Evolutionary conservation across 2,888 invertebrate species (phyloP).

Genomic region (Steinernema hermaphroditum): DNA sequence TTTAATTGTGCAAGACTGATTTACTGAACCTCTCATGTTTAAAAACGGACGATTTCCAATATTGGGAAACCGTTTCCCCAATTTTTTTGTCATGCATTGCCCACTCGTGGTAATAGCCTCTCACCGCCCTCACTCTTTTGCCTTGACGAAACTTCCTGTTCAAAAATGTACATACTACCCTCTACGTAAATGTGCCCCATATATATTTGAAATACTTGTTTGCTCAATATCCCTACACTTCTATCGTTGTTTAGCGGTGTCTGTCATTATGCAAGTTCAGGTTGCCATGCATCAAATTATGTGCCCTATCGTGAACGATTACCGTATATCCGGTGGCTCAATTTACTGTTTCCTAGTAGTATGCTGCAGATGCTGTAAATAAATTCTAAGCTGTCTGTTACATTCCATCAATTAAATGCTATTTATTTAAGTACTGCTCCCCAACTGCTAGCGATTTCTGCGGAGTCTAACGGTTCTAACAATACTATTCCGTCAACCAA

Average conservation of each 20-base stretch:
- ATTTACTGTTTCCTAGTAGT: slow-evolving; percentile 7
- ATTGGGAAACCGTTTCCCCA: background rate
- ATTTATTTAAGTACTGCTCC: too few relatives aligned
- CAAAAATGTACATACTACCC: slow-evolving; percentile 16
- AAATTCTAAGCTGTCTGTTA: too few relatives aligned
- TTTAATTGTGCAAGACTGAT: slow-evolving; percentile 15
- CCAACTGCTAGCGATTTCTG: too few relatives aligned
- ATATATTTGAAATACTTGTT: background rate
- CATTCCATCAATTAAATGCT: too few relatives aligned
- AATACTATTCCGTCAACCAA: too few relatives aligned
- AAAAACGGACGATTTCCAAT: background rate
- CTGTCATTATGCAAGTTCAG: background rate
- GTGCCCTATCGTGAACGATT: background rate
- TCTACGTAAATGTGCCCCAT: slow-evolving; percentile 17
- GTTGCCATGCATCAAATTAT: background rate
- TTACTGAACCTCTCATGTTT: slow-evolving; percentile 22
- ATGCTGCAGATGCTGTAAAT: background rate
- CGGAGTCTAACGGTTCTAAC: too few relatives aligned
- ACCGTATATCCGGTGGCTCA: slow-evolving; percentile 25
- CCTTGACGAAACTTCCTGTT: slow-evolving; percentile 6
- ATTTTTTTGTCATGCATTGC: background rate
- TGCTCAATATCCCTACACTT: slow-evolving; percentile 27
- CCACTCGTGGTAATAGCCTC: background rate
- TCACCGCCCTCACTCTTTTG: slow-evolving; percentile 7
- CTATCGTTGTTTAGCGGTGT: background rate